Percentiles rank a stretch among this genome's conserved stretches.
Conservation (phyloP, 1,140 invertebrate species). For the Laodelphax striatellus region DNA sequence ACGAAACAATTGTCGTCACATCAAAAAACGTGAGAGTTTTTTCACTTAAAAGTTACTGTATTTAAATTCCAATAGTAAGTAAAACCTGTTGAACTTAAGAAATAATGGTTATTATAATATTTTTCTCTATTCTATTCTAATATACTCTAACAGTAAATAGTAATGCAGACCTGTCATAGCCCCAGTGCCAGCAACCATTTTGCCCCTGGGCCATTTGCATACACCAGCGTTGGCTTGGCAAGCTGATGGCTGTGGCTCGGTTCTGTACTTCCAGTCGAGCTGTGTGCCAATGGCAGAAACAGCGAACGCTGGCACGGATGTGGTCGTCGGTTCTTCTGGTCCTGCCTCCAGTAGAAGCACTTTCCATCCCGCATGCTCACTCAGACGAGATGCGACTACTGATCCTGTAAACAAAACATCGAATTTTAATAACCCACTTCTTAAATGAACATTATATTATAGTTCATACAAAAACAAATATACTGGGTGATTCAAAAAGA, state of each 20-base stretch:
- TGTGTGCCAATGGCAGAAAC: constrained; percentile 37
- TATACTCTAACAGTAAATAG: no score
- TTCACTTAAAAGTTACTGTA: no score
- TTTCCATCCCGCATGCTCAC: constrained; percentile 34
- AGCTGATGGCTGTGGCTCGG: constrained; percentile 41
- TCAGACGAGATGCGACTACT: constrained; percentile 43
- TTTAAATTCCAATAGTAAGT: no score
- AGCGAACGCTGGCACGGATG: constrained; percentile 50
- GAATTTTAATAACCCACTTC: no score
- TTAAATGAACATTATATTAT: no score
- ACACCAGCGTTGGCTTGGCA: constrained; percentile 44
- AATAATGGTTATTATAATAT: no score
- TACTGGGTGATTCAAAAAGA: no score
- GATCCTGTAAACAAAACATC: constrained; percentile 23
- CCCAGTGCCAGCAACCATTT: constrained; percentile 73
- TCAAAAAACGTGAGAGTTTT: no score
- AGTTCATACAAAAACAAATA: no score
- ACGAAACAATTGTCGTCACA: no score
- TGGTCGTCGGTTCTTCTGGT: constrained; percentile 51
- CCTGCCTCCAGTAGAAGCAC: constrained; percentile 48
- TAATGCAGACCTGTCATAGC: constrained; percentile 51
- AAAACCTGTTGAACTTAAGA: no score
- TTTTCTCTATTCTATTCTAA: no score
- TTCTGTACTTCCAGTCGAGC: constrained; percentile 55
- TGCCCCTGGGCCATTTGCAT: constrained; percentile 60